Evolutionary conservation across 2,797 vertebrate genomes (phyloP), one percentile per base, ranked within the genome.

Genomic region (Schizopygopsis malacanthus): DNA sequence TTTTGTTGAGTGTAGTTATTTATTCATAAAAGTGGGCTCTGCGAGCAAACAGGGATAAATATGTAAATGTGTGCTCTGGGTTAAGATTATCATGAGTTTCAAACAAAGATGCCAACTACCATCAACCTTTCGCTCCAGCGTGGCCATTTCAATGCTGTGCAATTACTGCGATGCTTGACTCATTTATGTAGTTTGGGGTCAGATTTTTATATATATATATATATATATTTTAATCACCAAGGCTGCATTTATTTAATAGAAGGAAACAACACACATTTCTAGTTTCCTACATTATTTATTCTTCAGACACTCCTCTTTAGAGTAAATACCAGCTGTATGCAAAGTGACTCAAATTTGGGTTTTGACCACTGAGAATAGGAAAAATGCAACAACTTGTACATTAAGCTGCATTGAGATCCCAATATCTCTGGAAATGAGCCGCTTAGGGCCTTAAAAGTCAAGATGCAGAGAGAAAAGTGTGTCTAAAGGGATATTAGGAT

Each of bases 61-160:
- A 85, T 82, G 86, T 71, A 83, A 87, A 87, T 86, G 59, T 54
- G 33, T 71, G 50, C 65, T 22, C 28, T 70, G 65, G 45, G 16
- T 76, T 56, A 86, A 88, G 79, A 88, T 82, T 41, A n/a, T 65
- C 25, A 71, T 69, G 50, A 87, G 83, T 89, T 78, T 79, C 54
- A 81, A 87, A 86, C 77, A 72, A 81, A 81, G 13, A 33, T 33
- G 28, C 6, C 13, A 28, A 16, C 67, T 77, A 54, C 33, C 81
- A 81, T 77, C 63, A 52, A 67, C 56, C 56, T 65, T 67, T 37
- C 59, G 54, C 39, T 81, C 4, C 33, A 70, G 18, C 22, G 4
- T 70, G 73, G 50, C 52, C 63, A n/a, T 45, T 39, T 43, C 20
- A 39, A 18, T 69, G 65, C 39, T 4, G 65, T 12, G 41, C 69